These are phyloP conservation scores for Sarcophaga subvicina DNA, from an alignment of 2,888 invertebrate species.

Conservation along the genomic window DNA sequence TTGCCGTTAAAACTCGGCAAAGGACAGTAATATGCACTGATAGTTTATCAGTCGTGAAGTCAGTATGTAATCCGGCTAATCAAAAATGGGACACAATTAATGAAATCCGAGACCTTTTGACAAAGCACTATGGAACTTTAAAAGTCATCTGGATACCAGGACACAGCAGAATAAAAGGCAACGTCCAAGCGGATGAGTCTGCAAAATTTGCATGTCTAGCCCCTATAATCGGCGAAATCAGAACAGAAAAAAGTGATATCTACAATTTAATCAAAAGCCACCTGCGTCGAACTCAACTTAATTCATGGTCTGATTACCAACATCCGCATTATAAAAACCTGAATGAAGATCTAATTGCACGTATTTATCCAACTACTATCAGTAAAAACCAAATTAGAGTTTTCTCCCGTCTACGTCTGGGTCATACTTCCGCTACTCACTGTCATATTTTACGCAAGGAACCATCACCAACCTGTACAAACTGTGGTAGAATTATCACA, in stretches of 20 bases:
- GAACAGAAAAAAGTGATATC: conserved; percentile 6
- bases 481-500: too few species aligned
- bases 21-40: conserved; percentile 8
- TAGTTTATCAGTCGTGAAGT: conserved; percentile 21
- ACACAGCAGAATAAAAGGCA: not conserved
- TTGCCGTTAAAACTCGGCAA: not conserved
- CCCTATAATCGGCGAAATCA: not conserved
- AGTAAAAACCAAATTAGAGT: conserved; percentile 7
- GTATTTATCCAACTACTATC: conserved; percentile 7
- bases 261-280: conserved; percentile 10
- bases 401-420: too few species aligned
- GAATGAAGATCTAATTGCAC: not conserved
- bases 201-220: not conserved
- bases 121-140: too few species aligned
- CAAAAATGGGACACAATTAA: conserved; percentile 3
- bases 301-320: too few species aligned
- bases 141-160: conserved; percentile 21
- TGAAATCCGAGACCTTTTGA: too few species aligned
- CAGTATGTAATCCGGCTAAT: conserved; percentile 9
- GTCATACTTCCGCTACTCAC: too few species aligned
- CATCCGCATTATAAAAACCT: too few species aligned
- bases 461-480: too few species aligned
- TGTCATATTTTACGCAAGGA: too few species aligned
- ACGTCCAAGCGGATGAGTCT: not conserved
- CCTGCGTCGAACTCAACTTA: not conserved